Percentiles rank a stretch among this genome's conserved stretches.
These are phyloP conservation scores for Poecilia picta DNA, from an alignment of 2,797 vertebrate species.

Conservation along the genomic window DNA sequence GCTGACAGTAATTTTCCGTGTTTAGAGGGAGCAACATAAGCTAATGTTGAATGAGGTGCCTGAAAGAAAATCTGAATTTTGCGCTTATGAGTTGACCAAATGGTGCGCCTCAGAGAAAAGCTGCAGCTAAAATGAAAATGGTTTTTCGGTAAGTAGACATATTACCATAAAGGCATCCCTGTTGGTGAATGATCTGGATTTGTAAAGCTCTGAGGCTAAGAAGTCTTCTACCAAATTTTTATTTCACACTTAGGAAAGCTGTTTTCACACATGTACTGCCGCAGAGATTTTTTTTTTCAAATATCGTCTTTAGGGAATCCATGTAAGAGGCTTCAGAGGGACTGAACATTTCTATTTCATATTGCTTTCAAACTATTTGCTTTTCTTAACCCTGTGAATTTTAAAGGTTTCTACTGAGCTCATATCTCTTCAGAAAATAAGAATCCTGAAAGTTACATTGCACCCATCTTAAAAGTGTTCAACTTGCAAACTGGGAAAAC, in stretches of 20 bases:
- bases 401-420: background rate
- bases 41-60: constrained; percentile 30
- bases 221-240: constrained; percentile 6
- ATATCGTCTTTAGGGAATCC: background rate
- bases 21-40: constrained; percentile 27
- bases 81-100: constrained; percentile 20
- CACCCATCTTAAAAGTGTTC: background rate
- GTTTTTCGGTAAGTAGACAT: constrained; percentile 2
- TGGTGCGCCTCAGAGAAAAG: constrained; percentile 20
- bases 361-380: background rate
- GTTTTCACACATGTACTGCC: constrained; percentile 5
- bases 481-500: background rate
- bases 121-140: constrained; percentile 27
- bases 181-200: constrained; percentile 14
- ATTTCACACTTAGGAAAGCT: constrained; percentile 5
- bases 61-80: constrained; percentile 8
- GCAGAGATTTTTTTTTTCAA: background rate
- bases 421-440: background rate
- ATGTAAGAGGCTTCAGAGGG: background rate
- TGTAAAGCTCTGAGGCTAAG: background rate
- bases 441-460: background rate
- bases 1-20: constrained; percentile 41
- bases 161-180: constrained; percentile 7
- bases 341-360: background rate
- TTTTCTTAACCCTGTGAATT: background rate